Percentiles rank a stretch among this genome's conserved stretches.
Conservation (phyloP, 2,113 vertebrate genomes). For the Propithecus coquereli region DNA sequence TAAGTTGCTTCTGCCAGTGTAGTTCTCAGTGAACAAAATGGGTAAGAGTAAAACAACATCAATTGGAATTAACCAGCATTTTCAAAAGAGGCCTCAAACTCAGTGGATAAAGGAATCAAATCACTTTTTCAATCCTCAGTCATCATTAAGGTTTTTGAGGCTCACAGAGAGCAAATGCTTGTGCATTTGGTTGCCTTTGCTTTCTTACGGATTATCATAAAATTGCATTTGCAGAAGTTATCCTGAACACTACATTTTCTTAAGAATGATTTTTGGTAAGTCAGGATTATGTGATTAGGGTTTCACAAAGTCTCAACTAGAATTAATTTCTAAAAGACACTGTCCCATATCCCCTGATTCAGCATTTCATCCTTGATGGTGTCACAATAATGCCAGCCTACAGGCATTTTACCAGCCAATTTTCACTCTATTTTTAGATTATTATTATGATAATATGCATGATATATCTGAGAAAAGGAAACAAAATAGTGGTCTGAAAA, state of each 20-base stretch:
- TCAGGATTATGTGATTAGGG: slow-evolving; percentile 54
- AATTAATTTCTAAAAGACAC: slow-evolving; percentile 58
- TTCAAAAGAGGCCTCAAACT: not conserved
- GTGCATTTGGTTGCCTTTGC: not conserved
- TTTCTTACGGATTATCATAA: slow-evolving; percentile 54
- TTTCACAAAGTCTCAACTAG: slow-evolving; percentile 49
- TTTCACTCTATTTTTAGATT: slow-evolving; percentile 51
- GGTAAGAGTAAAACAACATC: not conserved
- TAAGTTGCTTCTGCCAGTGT: not conserved
- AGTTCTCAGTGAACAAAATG: not conserved
- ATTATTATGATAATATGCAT: slow-evolving; percentile 44
- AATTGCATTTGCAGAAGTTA: slow-evolving; percentile 48
- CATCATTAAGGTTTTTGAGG: slow-evolving; percentile 37
- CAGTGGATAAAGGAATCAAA: slow-evolving; percentile 41
- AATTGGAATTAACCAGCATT: not conserved
- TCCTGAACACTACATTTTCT: slow-evolving; percentile 35
- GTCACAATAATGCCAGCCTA: slow-evolving; percentile 41
- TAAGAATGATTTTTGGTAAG: slow-evolving; percentile 50
- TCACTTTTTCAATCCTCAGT: not conserved
- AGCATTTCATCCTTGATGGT: slow-evolving; percentile 51
- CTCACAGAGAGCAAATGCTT: not conserved
- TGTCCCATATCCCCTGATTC: not conserved
- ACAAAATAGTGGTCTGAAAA: not conserved
- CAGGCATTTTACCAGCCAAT: slow-evolving; percentile 26
- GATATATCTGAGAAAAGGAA: slow-evolving; percentile 34